Base-by-base conservation (phyloP, 2,888 invertebrate genomes). In the Serripes groenlandicus region DNA sequence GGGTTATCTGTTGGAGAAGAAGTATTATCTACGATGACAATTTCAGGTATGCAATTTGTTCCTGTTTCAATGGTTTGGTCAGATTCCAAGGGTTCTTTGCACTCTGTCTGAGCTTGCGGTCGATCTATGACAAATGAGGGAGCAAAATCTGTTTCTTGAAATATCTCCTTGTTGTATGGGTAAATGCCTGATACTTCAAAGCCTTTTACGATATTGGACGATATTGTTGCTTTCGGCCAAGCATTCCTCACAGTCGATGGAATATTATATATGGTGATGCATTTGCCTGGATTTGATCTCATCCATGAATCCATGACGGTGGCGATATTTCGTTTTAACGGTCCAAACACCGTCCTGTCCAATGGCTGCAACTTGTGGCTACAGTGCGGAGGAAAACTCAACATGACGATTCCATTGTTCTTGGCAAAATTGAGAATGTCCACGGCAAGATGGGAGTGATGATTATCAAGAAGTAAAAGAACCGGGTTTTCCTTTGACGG, bases 391-490 rank as follows among this genome's bases (percentile, higher is more conserved):
- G 74, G 81, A 62, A 84, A 84, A 49, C 78, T 77, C 21, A 78
- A 49, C 49, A 84, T 49, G 15, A 84, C 69, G 18, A 84, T 54
- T 26, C 75, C 84, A 78, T 84, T 81, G 18, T 77, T 71, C 42
- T 58, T 30, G 1, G 74, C 80, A 60, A 60, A 72, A 49, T 84
- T 70, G 15, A 77, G 23, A 34, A 75, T 62, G n/a, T 82, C 74
- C 28, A 85, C 69, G 26, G 83, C 69, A 4, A 92, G 68, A 83
- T 93, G 92, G 15, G 90, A 89, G 52, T 81, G 73, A 76, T 82
- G 78, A 54, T 85, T 85, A 69, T 85, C 85, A 4, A 85, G 34
- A 0, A 75, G n/a, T 2, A 82, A 58, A 0, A 78, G 26, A 4
- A 71, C 75, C n/a, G 56, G 62, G 18, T 77, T 69, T 30, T 80